Conservation (phyloP, 2,797 vertebrate genomes). For the Kryptopterus vitreolus region DNA sequence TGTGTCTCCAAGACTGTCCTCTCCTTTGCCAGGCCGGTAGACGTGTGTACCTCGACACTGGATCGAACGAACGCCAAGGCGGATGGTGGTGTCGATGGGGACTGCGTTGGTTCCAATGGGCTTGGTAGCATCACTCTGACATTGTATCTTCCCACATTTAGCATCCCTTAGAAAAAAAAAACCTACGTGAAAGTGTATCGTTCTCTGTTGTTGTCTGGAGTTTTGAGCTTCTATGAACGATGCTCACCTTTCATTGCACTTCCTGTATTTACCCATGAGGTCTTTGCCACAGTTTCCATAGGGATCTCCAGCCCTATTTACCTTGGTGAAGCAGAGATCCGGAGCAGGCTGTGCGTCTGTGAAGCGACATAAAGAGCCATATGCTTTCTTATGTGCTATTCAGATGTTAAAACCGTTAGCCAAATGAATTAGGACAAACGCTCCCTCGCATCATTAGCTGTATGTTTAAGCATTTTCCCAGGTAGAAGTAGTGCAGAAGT, state of each 20-base stretch:
- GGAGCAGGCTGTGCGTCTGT: conserved; percentile 84
- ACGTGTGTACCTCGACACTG: conserved; percentile 89
- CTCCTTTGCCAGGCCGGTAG: conserved; percentile 76
- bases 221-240: background rate
- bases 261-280: conserved; percentile 81
- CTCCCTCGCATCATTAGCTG: background rate
- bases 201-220: background rate
- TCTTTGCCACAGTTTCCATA: conserved; percentile 97
- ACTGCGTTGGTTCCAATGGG: conserved; percentile 88
- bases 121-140: conserved; percentile 79
- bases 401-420: conserved; percentile 3
- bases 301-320: conserved; percentile 90
- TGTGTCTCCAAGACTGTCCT: conserved; percentile 80
- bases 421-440: background rate
- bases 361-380: conserved; percentile 7
- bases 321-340: conserved; percentile 86
- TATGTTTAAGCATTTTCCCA: background rate
- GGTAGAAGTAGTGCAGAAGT: background rate
- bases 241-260: conserved; percentile 83
- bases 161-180: conserved; percentile 78
- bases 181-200: background rate
- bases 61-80: conserved; percentile 63
- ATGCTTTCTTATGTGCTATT: background rate
- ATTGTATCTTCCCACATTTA: conserved; percentile 98
- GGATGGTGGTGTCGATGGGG: conserved; percentile 86